Base-by-base conservation (phyloP, 2,113 vertebrate species). In the Cygnus buccinator region DNA sequence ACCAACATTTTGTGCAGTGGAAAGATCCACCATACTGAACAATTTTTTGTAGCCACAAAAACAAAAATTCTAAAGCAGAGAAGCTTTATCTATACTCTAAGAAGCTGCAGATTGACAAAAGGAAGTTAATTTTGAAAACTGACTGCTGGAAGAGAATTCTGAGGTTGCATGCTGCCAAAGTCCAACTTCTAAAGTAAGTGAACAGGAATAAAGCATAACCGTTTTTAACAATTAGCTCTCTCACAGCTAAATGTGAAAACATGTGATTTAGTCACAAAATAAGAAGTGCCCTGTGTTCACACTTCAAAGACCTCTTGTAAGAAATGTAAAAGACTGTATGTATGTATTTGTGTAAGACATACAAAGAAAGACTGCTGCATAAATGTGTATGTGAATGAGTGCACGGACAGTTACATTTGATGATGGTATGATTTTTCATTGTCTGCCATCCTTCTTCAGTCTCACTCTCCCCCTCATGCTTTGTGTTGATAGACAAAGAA, bases 161-260 rank as follows among this genome's bases (percentile, higher is more conserved):
- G 13, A 84, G 19, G 46, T n/a, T 29, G 37, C 33, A 21, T 13
- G 33, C 33, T 59, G 44, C n/a, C 29, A 67, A 80, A 74, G 46
- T 23, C 13, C 0, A 1, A n/a, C 39, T 62, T 67, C 2, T 0
- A 46, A 54, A 31, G 29, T 68, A 62, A 55, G 46, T 21, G 25
- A 46, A 55, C 17, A 35, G 14, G 17, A 33, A 26, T 22, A 26
- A 6, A 71, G 12, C 37, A 12, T 28, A 57, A 77, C 31, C 10
- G 21, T 43, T 72, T 72, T 71, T 72, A 84, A 63, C 48, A 35
- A 35, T 7, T 63, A 50, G 16, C 50, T 48, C 54, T 71, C 48
- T 18, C 13, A 31, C 11, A 57, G 25, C 16, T 31, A 35, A 26
- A 41, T 41, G 48, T 16, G 35, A 37, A 65, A 28, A 57, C 31